These are phyloP conservation scores for Cordilura impudica DNA, from an alignment of 2,888 invertebrate species.

Conservation along the genomic window DNA sequence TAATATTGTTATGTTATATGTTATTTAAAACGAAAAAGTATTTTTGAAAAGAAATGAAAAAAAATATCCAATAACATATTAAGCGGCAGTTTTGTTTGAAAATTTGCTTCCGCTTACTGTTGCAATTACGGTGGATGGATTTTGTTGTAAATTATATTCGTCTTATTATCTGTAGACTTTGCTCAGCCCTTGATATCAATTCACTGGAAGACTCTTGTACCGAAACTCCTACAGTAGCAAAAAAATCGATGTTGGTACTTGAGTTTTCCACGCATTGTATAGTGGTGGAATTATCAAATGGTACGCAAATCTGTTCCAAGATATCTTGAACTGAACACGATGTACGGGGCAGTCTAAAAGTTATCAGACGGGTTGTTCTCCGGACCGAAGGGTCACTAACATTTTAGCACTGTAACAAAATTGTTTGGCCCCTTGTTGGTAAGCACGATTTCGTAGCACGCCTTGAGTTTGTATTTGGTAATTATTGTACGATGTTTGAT, in stretches of 20 bases:
- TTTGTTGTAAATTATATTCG: slow-evolving; percentile 68
- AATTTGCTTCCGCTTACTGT: too few relatives aligned
- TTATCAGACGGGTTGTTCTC: slow-evolving; percentile 89
- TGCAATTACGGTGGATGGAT: slow-evolving; percentile 58
- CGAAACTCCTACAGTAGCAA: slow-evolving; percentile 84
- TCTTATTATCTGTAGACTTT: slow-evolving; percentile 75
- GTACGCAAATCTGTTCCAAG: slow-evolving; percentile 86
- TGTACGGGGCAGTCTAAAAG: slow-evolving; percentile 89
- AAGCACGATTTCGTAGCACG: slow-evolving; percentile 74
- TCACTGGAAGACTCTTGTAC: slow-evolving; percentile 77
- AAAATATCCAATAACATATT: too few relatives aligned
- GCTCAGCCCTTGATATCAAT: slow-evolving; percentile 76
- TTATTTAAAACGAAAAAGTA: too few relatives aligned
- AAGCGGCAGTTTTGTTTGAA: too few relatives aligned
- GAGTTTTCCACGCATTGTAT: slow-evolving; percentile 87
- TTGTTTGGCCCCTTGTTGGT: slow-evolving; percentile 73
- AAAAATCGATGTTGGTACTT: slow-evolving; percentile 87
- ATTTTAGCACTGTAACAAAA: slow-evolving; percentile 84
- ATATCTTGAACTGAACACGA: slow-evolving; percentile 90
- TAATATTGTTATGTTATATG: too few relatives aligned
- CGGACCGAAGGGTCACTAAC: slow-evolving; percentile 87
- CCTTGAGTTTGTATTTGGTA: slow-evolving; percentile 78
- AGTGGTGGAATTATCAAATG: slow-evolving; percentile 84
- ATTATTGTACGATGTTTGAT: slow-evolving; percentile 75
- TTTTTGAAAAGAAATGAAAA: too few relatives aligned